These are phyloP conservation scores for Eupithecia insigniata DNA, from an alignment of 2,888 invertebrate genomes.

Conservation along the genomic window DNA sequence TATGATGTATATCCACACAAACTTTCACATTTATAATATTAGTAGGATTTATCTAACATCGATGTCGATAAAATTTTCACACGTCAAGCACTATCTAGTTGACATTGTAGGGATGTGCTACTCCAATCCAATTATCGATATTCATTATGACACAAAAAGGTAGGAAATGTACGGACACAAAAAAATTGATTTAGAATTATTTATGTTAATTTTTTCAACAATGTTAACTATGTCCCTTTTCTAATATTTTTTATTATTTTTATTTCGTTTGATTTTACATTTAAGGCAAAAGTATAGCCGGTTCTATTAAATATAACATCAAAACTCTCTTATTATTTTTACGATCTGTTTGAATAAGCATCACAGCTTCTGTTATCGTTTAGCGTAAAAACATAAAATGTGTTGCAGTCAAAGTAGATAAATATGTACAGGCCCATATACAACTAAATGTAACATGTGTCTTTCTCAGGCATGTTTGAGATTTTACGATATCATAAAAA, in stretches of 20 bases:
- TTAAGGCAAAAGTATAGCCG: background rate
- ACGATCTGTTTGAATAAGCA: constrained; percentile 20
- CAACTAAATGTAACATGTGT: too few relatives aligned
- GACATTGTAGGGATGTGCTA: background rate
- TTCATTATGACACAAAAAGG: too few relatives aligned
- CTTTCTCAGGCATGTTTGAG: too few relatives aligned
- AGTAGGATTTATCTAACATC: background rate
- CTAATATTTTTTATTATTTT: too few relatives aligned
- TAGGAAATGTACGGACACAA: too few relatives aligned
- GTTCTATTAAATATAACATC: background rate
- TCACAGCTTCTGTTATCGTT: constrained; percentile 1
- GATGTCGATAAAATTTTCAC: background rate
- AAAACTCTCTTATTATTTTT: constrained; percentile 18
- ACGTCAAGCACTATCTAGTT: background rate
- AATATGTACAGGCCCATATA: background rate
- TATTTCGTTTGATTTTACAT: too few relatives aligned
- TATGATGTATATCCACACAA: too few relatives aligned
- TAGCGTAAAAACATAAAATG: constrained; percentile 15
- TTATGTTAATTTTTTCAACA: too few relatives aligned
- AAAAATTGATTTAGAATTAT: too few relatives aligned
- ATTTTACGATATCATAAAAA: too few relatives aligned
- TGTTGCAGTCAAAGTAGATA: background rate
- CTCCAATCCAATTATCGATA: background rate
- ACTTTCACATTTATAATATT: too few relatives aligned
- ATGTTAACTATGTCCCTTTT: too few relatives aligned